Conservation (phyloP, 2,888 invertebrate species). For the Drosophila pseudotalamancana region DNA sequence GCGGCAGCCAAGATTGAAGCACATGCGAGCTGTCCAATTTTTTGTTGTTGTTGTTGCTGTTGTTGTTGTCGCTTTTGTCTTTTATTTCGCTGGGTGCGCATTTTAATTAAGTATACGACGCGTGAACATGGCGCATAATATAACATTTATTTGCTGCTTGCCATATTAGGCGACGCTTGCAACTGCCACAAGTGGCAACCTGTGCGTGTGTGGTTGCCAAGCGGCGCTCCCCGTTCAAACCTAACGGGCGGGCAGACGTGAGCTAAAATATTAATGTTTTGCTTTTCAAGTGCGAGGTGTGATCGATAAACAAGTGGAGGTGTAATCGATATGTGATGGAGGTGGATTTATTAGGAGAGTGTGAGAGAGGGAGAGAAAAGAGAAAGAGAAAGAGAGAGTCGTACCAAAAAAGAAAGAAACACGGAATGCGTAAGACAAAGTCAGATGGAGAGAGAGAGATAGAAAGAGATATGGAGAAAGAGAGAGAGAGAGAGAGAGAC, state of each 20-base stretch:
- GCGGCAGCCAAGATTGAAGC: slow-evolving; percentile 41
- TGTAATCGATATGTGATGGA: too few relatives aligned
- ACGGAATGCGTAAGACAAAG: neutral
- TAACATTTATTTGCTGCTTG: slow-evolving; percentile 27
- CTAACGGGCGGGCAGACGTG: neutral
- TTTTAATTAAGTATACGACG: slow-evolving; percentile 63
- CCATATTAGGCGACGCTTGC: slow-evolving; percentile 41
- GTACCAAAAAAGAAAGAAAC: neutral
- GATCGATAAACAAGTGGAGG: slow-evolving; percentile 24
- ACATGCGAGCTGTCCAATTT: slow-evolving; percentile 25
- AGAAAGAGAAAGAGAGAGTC: neutral
- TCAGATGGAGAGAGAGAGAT: neutral
- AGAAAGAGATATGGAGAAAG: neutral
- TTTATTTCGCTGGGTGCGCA: slow-evolving; percentile 45
- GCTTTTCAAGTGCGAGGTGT: slow-evolving; percentile 36
- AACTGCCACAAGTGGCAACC: slow-evolving; percentile 38
- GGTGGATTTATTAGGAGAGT: too few relatives aligned
- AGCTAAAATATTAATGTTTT: slow-evolving; percentile 6
- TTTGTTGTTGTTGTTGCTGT: slow-evolving; percentile 6
- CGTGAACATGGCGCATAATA: slow-evolving; percentile 44
- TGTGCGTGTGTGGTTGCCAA: slow-evolving; percentile 24
- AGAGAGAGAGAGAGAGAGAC: neutral
- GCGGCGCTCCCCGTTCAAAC: slow-evolving; percentile 17
- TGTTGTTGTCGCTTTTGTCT: neutral
- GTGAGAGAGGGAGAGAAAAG: neutral